phyloP scores from a whole-genome alignment of 2,888 invertebrate genomes.

The Acleris laterana region DNA sequence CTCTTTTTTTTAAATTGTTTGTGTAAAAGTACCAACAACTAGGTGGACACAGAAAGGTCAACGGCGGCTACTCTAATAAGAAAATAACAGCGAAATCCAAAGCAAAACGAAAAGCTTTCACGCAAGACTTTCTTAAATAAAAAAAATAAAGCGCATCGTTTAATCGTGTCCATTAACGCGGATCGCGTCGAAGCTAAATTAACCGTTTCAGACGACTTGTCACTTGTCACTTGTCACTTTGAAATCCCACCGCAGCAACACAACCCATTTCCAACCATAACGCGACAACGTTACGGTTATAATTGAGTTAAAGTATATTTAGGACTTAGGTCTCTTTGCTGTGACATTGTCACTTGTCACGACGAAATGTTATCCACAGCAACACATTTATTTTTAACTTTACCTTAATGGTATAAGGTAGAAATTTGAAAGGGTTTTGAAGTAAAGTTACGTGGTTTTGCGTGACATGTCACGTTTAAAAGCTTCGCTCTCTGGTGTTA shows the following conservation, averaged over 20 bases:
- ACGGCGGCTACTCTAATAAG: no score
- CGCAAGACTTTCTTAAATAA: neutral
- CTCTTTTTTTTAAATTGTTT: no score
- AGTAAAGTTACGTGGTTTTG: neutral
- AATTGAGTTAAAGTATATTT: no score
- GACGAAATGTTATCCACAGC: neutral
- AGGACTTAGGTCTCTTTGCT: no score
- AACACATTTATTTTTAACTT: neutral
- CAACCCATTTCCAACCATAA: no score
- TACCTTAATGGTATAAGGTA: neutral
- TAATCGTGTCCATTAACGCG: slow-evolving; percentile 31
- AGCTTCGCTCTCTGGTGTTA: slow-evolving; percentile 9
- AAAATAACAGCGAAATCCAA: no score
- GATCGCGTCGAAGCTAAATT: slow-evolving; percentile 21
- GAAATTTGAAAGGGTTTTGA: neutral
- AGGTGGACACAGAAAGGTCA: no score
- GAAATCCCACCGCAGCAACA: slow-evolving; percentile 5
- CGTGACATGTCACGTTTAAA: slow-evolving; percentile 1
- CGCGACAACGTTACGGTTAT: no score
- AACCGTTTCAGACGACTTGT: slow-evolving; percentile 24
- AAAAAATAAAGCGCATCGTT: slow-evolving; percentile 25
- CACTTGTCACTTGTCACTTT: slow-evolving; percentile 30
- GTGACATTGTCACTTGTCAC: no score
- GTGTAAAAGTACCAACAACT: no score
- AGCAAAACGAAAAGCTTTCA: neutral